Conservation (phyloP, 2,888 invertebrate species). For the Chelonus formosanus region DNA sequence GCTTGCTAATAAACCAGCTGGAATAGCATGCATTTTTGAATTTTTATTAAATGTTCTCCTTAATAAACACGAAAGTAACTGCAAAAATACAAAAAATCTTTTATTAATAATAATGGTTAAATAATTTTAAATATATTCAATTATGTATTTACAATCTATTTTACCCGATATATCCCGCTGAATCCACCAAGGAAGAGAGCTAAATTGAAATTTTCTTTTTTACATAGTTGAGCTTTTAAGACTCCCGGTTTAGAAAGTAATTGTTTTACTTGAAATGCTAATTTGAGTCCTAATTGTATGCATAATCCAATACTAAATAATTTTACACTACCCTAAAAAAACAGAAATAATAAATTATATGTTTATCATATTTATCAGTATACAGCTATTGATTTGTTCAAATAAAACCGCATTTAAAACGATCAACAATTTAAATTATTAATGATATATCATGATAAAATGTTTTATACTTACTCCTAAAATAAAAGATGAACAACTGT, state of each 20-base stretch:
- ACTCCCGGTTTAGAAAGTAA: conserved; percentile 67
- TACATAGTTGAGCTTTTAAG: conserved; percentile 68
- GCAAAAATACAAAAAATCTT: conserved; percentile 36
- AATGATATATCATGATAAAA: not conserved
- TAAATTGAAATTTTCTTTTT: conserved; percentile 69
- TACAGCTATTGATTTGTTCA: too few relatives aligned
- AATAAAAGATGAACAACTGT: conserved; percentile 71
- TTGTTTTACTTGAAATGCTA: conserved; percentile 69
- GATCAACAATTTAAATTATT: too few relatives aligned
- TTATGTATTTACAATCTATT: not conserved
- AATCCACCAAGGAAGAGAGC: conserved; percentile 77
- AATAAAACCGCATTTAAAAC: too few relatives aligned
- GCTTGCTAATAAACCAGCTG: conserved; percentile 78
- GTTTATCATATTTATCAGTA: too few relatives aligned
- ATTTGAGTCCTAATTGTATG: conserved; percentile 70
- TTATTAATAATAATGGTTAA: not conserved
- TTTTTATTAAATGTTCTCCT: conserved; percentile 72
- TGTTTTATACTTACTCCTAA: conserved; percentile 64
- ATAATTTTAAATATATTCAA: conserved; percentile 18
- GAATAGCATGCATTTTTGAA: conserved; percentile 71
- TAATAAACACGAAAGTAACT: conserved; percentile 75
- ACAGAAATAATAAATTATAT: not conserved
- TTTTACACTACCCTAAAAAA: conserved; percentile 68
- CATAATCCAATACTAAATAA: conserved; percentile 72
- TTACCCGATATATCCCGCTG: conserved; percentile 74